phyloP scores from a whole-genome alignment of 2,888 invertebrate species.

The Aleiodes leptofemur region DNA sequence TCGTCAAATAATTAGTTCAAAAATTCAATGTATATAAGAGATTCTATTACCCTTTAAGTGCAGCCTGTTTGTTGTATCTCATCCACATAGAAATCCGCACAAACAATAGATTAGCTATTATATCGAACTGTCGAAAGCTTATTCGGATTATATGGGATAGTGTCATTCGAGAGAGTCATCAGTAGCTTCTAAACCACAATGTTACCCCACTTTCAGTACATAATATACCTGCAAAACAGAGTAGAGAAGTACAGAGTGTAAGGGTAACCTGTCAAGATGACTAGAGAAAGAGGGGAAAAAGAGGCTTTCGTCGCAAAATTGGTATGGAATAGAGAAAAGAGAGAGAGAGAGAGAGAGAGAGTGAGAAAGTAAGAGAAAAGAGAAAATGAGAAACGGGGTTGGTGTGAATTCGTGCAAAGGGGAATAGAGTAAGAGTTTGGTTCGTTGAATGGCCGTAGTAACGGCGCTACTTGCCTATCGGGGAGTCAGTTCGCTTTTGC shows the following conservation, averaged over 20 bases:
- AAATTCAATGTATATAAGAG: too few relatives aligned
- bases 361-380: slow-evolving; percentile 18
- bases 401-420: slow-evolving; percentile 49
- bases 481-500: slow-evolving; percentile 70
- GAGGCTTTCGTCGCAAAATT: neutral
- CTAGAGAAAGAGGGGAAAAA: slow-evolving; percentile 40
- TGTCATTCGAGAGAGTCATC: neutral
- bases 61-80: too few relatives aligned
- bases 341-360: slow-evolving; percentile 40
- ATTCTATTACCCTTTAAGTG: too few relatives aligned
- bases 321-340: slow-evolving; percentile 2
- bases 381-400: slow-evolving; percentile 12
- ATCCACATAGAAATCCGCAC: too few relatives aligned
- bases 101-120: too few relatives aligned
- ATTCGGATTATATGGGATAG: too few relatives aligned
- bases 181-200: neutral
- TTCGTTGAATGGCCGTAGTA: slow-evolving; percentile 63
- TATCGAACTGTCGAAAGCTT: too few relatives aligned
- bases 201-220: neutral
- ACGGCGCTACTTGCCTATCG: slow-evolving; percentile 66
- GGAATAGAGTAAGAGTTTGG: slow-evolving; percentile 53
- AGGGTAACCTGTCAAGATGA: slow-evolving; percentile 22
- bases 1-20: too few relatives aligned
- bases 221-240: slow-evolving; percentile 14
- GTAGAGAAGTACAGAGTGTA: neutral